phyloP scores from a whole-genome alignment of 2,888 invertebrate genomes.

The Cotesia congregata region DNA sequence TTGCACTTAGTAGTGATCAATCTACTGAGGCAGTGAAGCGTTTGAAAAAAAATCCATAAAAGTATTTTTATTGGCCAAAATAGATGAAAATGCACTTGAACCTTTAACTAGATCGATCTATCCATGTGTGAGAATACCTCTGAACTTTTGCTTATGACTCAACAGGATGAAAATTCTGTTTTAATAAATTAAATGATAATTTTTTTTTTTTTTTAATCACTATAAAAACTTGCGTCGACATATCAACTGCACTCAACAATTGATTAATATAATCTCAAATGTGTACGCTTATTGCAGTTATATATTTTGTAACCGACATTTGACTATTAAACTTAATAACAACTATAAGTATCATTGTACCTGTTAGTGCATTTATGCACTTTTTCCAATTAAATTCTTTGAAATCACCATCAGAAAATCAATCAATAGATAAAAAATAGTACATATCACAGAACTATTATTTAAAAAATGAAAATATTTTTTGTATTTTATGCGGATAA shows the following conservation, averaged over 20 bases:
- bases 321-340: background rate
- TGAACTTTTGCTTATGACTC: no score
- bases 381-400: constrained; percentile 27
- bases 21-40: no score
- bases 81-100: no score
- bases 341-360: constrained; percentile 36
- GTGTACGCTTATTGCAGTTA: background rate
- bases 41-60: no score
- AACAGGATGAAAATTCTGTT: no score
- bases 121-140: no score
- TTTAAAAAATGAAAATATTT: no score
- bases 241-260: background rate
- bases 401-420: background rate
- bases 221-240: background rate
- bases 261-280: background rate
- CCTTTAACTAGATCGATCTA: no score
- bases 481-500: background rate
- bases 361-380: constrained; percentile 49
- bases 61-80: no score
- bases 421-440: background rate
- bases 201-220: background rate
- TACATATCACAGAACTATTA: background rate
- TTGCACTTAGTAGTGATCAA: constrained; percentile 68
- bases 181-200: background rate
- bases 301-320: background rate